phyloP scores from a whole-genome alignment of 1,140 invertebrate species.

The Zaprionus taronus region DNA sequence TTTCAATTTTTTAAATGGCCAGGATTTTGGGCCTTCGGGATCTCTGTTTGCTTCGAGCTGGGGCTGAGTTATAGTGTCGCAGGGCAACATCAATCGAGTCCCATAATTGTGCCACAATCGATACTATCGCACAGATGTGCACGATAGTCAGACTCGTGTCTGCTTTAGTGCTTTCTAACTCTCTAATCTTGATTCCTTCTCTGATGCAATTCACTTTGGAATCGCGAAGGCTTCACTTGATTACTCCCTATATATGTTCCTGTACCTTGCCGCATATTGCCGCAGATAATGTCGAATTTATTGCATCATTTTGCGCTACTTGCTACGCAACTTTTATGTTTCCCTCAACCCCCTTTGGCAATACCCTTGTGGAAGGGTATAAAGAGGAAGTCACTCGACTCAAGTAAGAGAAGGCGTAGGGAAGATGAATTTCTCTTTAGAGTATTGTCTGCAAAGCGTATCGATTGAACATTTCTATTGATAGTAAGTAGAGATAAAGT shows the following conservation, averaged over 20 bases:
- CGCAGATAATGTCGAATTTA: slow-evolving; percentile 81
- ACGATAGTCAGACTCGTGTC: background rate
- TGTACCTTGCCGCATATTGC: slow-evolving; percentile 63
- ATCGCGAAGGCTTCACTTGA: background rate
- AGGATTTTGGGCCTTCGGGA: slow-evolving; percentile 33
- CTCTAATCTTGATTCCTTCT: background rate
- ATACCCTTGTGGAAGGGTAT: background rate
- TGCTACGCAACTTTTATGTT: slow-evolving; percentile 52
- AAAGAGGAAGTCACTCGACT: too few relatives aligned
- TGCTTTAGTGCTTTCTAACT: background rate
- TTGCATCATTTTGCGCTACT: slow-evolving; percentile 77
- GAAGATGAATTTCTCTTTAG: too few relatives aligned
- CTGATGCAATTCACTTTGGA: background rate
- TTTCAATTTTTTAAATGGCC: slow-evolving; percentile 76
- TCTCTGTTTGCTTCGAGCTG: background rate
- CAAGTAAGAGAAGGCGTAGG: too few relatives aligned
- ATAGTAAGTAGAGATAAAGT: too few relatives aligned
- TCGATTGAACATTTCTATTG: too few relatives aligned
- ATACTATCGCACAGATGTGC: background rate
- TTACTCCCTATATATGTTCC: background rate
- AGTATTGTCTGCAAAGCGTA: too few relatives aligned
- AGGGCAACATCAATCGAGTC: slow-evolving; percentile 33
- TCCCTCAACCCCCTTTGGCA: background rate
- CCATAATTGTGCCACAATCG: slow-evolving; percentile 26
- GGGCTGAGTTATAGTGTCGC: slow-evolving; percentile 61